phyloP scores from a whole-genome alignment of 1,140 invertebrate species.

The Drosophila cardini region DNA sequence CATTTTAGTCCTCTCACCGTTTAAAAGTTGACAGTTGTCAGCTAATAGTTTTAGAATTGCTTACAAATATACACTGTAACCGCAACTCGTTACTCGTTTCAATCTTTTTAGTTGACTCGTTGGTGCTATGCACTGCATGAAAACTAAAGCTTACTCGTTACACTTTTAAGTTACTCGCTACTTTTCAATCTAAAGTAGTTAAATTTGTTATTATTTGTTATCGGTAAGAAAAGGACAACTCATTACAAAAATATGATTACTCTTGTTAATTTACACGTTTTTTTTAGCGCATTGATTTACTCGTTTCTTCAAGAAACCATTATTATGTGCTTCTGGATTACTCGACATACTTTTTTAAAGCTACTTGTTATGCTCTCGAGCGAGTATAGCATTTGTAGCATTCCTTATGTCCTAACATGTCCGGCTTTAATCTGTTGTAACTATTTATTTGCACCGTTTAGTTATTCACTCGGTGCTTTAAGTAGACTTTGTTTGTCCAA shows the following conservation, averaged over 20 bases:
- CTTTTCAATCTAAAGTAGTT: too few species aligned
- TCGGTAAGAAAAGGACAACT: too few species aligned
- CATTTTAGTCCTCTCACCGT: conserved; percentile 33
- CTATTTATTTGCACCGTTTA: conserved; percentile 22
- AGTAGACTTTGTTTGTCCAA: conserved; percentile 24
- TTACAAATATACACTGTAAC: too few species aligned
- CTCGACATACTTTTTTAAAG: not conserved
- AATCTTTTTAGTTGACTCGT: too few species aligned
- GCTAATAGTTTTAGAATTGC: conserved; percentile 37
- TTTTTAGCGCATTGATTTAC: not conserved
- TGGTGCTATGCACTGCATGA: too few species aligned
- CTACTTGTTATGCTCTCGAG: not conserved
- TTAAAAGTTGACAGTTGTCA: conserved; percentile 18
- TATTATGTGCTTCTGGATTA: not conserved
- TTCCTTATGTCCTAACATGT: not conserved
- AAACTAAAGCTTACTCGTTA: not conserved
- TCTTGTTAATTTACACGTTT: too few species aligned
- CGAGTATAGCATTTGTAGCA: not conserved
- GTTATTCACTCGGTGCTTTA: not conserved
- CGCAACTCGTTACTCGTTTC: too few species aligned
- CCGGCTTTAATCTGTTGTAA: conserved; percentile 1
- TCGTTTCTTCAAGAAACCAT: not conserved
- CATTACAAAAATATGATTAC: too few species aligned
- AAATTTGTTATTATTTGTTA: too few species aligned
- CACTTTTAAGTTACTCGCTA: not conserved